These are phyloP conservation scores for Mallotus villosus DNA, from an alignment of 2,797 vertebrate species.

Conservation along the genomic window DNA sequence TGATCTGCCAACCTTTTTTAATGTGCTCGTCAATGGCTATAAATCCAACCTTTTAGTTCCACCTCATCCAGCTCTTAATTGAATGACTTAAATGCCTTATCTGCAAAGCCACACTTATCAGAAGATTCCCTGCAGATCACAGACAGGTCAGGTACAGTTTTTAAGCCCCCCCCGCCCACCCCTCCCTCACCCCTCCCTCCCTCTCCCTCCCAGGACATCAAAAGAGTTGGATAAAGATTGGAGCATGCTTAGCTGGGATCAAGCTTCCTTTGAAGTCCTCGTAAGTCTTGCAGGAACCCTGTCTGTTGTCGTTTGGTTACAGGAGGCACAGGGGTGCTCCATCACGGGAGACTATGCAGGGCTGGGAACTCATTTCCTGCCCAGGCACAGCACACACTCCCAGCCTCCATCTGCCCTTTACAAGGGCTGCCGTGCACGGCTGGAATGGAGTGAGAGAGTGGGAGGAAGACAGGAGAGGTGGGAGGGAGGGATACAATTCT, in stretches of 20 bases:
- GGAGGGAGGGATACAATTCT: conserved; percentile 19
- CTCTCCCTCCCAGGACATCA: conserved; percentile 59
- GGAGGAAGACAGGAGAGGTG: neutral
- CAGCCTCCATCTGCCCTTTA: conserved; percentile 57
- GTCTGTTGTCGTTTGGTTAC: conserved; percentile 59
- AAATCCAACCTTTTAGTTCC: conserved; percentile 31
- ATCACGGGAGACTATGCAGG: conserved; percentile 42
- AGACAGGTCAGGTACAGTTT: conserved; percentile 19
- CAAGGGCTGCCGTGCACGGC: conserved; percentile 49
- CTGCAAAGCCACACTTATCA: conserved; percentile 38
- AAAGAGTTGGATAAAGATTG: conserved; percentile 53
- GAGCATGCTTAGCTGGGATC: conserved; percentile 49
- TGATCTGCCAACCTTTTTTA: conserved; percentile 10
- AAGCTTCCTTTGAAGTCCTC: conserved; percentile 64
- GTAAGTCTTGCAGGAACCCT: conserved; percentile 52
- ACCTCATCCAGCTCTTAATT: conserved; percentile 27
- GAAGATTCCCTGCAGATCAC: conserved; percentile 33
- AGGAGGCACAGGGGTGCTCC: conserved; percentile 44
- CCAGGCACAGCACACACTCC: conserved; percentile 37
- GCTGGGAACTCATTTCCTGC: conserved; percentile 51
- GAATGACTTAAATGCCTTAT: conserved; percentile 40
- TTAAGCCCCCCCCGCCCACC: conserved; percentile 18
- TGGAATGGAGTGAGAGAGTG: conserved; percentile 29
- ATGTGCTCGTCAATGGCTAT: conserved; percentile 13
- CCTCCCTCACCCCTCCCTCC: conserved; percentile 13